Percentiles rank a stretch among this genome's conserved stretches.
Evolutionary conservation across 2,888 invertebrate genomes (phyloP).

Genomic region (Cepaea hortensis): DNA sequence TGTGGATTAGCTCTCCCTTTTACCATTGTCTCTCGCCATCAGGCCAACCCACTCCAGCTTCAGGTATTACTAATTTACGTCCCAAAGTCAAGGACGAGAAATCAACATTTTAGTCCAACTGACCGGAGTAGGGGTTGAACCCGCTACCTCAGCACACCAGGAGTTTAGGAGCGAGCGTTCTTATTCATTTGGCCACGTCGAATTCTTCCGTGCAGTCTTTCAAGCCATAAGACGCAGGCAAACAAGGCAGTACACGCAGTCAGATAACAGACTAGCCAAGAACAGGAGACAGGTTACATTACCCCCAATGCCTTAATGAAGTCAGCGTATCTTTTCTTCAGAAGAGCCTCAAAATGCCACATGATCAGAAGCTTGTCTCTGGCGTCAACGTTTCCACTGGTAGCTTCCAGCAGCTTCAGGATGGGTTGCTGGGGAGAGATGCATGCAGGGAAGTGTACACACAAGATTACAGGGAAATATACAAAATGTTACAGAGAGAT

Average conservation of each 20-base stretch:
- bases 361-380: conserved; percentile 74
- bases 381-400: conserved; percentile 79
- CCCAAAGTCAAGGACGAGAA: too few relatives aligned
- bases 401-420: conserved; percentile 75
- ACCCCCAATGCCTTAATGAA: conserved; percentile 85
- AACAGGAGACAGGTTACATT: conserved; percentile 21
- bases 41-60: too few relatives aligned
- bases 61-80: too few relatives aligned
- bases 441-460: not conserved
- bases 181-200: too few relatives aligned
- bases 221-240: too few relatives aligned
- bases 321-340: conserved; percentile 85
- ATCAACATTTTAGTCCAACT: too few relatives aligned
- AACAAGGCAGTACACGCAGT: not conserved
- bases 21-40: too few relatives aligned
- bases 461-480: not conserved
- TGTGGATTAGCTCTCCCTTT: too few relatives aligned
- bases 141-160: too few relatives aligned
- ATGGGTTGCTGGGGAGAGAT: conserved; percentile 73
- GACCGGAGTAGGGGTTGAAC: too few relatives aligned
- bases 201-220: too few relatives aligned
- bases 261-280: not conserved
- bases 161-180: too few relatives aligned
- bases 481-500: not conserved
- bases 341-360: conserved; percentile 93